Evolutionary conservation across 2,888 invertebrate genomes (phyloP).

Genomic region (Agrotis puta): DNA sequence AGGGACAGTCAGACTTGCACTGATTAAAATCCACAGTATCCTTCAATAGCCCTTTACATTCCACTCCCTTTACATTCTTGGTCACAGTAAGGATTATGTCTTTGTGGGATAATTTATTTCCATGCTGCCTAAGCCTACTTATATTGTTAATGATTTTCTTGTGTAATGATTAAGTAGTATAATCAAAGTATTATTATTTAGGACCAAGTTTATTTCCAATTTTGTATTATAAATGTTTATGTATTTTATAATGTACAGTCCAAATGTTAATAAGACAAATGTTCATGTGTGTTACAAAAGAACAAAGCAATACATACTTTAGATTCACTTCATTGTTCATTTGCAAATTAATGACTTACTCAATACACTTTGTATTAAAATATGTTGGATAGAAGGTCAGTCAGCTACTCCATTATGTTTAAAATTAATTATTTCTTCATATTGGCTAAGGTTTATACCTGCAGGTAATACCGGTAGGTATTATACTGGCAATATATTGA

Average conservation of each 20-base stretch:
- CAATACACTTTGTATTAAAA: slow-evolving; percentile 14
- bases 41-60: too few relatives aligned
- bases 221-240: too few relatives aligned
- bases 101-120: too few relatives aligned
- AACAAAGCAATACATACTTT: slow-evolving; percentile 26
- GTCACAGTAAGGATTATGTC: too few relatives aligned
- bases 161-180: not conserved
- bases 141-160: too few relatives aligned
- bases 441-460: not conserved
- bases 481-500: slow-evolving; percentile 16
- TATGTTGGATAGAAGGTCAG: slow-evolving; percentile 27
- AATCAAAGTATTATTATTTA: not conserved
- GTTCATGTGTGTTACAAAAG: slow-evolving; percentile 18
- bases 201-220: not conserved
- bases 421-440: slow-evolving; percentile 24
- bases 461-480: too few relatives aligned
- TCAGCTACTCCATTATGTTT: slow-evolving; percentile 14
- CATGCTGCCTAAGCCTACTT: too few relatives aligned
- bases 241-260: too few relatives aligned
- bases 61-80: too few relatives aligned
- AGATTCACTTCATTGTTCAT: slow-evolving; percentile 35
- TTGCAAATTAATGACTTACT: slow-evolving; percentile 46
- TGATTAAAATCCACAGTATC: too few relatives aligned
- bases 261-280: slow-evolving; percentile 18
- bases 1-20: too few relatives aligned